phyloP scores from a whole-genome alignment of 37 sponge, comb jelly and placozoan species.

The Petrosia ficiformis region DNA sequence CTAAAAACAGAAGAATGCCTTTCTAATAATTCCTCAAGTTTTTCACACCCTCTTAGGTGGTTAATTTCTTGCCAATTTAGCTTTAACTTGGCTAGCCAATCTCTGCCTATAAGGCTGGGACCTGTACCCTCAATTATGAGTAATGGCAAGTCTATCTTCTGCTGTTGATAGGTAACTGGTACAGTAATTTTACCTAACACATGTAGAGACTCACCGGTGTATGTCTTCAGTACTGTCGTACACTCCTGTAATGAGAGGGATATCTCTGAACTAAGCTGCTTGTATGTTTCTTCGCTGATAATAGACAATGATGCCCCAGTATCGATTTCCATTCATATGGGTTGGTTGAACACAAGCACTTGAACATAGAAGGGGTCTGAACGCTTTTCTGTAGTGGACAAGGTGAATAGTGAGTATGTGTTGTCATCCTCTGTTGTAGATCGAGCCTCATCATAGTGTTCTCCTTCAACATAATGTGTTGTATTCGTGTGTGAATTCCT shows the following conservation, averaged over 20 bases:
- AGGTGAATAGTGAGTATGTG: too few relatives aligned
- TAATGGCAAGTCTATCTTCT: background rate
- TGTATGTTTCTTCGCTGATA: background rate
- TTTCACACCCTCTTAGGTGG: background rate
- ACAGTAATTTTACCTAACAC: background rate
- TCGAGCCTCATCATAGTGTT: too few relatives aligned
- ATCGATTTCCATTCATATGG: too few relatives aligned
- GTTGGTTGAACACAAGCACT: too few relatives aligned
- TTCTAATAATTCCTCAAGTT: background rate
- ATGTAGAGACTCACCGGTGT: slow-evolving; percentile 16
- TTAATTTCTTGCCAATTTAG: slow-evolving; percentile 17
- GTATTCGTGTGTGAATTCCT: too few relatives aligned
- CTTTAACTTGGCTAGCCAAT: slow-evolving; percentile 1
- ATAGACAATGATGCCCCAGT: slow-evolving; percentile 8
- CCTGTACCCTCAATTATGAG: background rate
- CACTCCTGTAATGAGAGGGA: background rate
- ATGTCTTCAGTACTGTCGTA: slow-evolving; percentile 1
- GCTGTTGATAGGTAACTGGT: background rate
- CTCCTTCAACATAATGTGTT: too few relatives aligned
- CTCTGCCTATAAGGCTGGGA: background rate
- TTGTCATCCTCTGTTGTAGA: too few relatives aligned
- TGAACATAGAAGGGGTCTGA: too few relatives aligned
- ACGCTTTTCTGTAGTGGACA: too few relatives aligned
- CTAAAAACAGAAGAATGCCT: background rate
- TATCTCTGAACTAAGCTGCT: background rate